Evolutionary conservation across 1,140 invertebrate species (phyloP).

Genomic region (Pachyrhynchus sulphureomaculatus): DNA sequence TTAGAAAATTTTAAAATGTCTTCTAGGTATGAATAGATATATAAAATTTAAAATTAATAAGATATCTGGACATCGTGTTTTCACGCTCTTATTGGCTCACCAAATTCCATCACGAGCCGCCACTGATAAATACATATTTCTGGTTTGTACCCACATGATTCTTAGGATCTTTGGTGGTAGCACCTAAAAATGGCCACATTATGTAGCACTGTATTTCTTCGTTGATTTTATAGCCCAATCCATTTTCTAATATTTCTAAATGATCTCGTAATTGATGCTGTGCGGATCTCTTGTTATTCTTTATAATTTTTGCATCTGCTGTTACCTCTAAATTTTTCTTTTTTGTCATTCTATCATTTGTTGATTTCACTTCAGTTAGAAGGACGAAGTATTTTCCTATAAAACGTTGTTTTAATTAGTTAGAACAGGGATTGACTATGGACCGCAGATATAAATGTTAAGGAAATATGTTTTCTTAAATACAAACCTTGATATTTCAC

Average conservation of each 20-base stretch:
- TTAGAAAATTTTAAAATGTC: no score
- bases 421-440: no score
- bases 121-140: no score
- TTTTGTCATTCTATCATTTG: conserved; percentile 39
- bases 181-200: conserved; percentile 47
- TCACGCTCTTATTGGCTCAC: no score
- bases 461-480: no score
- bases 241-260: conserved; percentile 42
- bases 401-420: no score
- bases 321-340: conserved; percentile 33
- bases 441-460: no score
- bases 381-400: conserved; percentile 42
- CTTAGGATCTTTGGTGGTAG: conserved; percentile 34
- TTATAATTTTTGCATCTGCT: conserved; percentile 46
- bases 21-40: no score
- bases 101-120: no score
- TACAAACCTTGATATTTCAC: conserved; percentile 43
- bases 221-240: conserved; percentile 11
- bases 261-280: conserved; percentile 50
- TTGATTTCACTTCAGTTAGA: conserved; percentile 50
- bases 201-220: conserved; percentile 41
- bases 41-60: no score
- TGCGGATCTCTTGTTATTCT: conserved; percentile 51
- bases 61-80: no score
- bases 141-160: no score